Base-by-base conservation (phyloP, 2,797 vertebrate genomes). In the Peromyscus aztecus region DNA sequence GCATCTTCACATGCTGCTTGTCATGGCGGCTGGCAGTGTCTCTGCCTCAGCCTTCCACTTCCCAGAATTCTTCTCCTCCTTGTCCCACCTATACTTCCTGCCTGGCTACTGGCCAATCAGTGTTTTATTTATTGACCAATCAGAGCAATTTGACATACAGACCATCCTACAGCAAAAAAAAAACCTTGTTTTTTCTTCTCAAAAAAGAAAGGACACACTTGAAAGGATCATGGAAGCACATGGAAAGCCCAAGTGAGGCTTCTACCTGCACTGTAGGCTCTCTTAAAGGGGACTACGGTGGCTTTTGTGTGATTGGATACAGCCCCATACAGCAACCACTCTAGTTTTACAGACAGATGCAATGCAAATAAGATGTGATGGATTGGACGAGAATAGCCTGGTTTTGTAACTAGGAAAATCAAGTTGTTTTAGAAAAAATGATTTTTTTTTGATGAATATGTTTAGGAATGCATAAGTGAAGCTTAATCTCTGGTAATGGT, bases 371-470 rank as follows among this genome's bases (percentile, higher is more conserved):
- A 46, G 23, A 21, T 11, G 8, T 46, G 13, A 59, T 63, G 40
- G 8, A 23, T 11, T 34, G 43, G 40, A 2, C 31, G 16, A 46
- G 29, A n/a, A 24, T 23, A 77, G 34, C 4, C 29, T 43, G 6
- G 4, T 78, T 52, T 94, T 82, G 71, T 34, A 63, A 52, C 8
- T 12, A 46, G 31, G 59, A 69, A 94, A 94, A 76, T 59, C 49
- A 91, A 84, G 37, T 92, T 88, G 49, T 83, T 93, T 93, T 80
- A 67, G 52, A 75, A 75, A 71, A 85, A 81, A 4, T 81, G 6
- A n/a, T 24, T 31, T 24, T 76, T 88, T 94, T 90, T 94, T 67
- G 40, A 0, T 75, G n/a, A n/a, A 24, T 92, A 43, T 4, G 34
- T 61, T 90, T 88, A 31, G 59, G 81, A 81, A 52, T 21, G 2